Evolutionary conservation across 2,113 vertebrate genomes (phyloP).

Genomic region (Crocuta crocuta): DNA sequence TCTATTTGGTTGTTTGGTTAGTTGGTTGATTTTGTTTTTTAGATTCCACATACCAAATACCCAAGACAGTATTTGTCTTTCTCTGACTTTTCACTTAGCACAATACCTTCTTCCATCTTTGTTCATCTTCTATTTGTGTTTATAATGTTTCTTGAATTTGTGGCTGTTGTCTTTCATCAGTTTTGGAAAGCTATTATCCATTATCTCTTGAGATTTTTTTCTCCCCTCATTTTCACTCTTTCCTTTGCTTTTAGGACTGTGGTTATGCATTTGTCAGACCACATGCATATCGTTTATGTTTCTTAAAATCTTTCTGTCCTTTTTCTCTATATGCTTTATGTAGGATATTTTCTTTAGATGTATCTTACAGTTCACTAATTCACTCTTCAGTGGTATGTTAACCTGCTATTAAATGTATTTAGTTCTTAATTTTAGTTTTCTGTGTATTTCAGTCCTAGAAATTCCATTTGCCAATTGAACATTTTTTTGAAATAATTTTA

Average conservation of each 20-base stretch:
- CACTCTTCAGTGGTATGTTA: too few species aligned
- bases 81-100: neutral
- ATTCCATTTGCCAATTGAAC: neutral
- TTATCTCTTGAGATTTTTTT: conserved; percentile 17
- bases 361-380: too few species aligned
- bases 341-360: too few species aligned
- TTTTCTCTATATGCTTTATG: neutral
- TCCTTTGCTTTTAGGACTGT: neutral
- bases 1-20: neutral
- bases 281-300: neutral
- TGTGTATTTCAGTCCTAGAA: neutral
- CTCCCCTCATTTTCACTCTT: neutral
- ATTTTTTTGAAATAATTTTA: neutral
- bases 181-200: neutral
- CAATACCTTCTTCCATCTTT: neutral
- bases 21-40: neutral
- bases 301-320: neutral
- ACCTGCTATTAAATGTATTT: neutral
- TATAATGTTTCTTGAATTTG: too few species aligned
- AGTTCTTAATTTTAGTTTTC: conserved; percentile 36
- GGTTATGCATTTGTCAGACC: neutral
- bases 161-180: neutral
- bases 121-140: too few species aligned
- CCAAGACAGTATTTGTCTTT: neutral
- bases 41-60: neutral